Evolutionary conservation across 2,888 invertebrate genomes (phyloP), one percentile per base, ranked within the genome.

Genomic region (Ichneumoninae sp.): DNA sequence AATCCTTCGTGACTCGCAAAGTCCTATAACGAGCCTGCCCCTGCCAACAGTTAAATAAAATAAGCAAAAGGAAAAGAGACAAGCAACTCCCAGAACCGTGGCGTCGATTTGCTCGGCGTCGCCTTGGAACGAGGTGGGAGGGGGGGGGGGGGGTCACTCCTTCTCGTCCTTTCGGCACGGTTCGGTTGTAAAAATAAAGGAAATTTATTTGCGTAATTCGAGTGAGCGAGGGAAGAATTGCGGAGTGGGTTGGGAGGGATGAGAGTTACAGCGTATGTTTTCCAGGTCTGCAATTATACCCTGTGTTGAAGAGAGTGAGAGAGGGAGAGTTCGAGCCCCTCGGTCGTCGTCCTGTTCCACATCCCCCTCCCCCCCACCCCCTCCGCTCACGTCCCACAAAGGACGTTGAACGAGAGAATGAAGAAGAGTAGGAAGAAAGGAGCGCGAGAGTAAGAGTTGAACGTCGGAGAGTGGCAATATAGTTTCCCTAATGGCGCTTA

Each of bases 401-500:
- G 65, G 74, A 75, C 83, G 47, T n/a, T 77, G 73, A 77, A 63
- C 81, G 81, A 63, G 80, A 77, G 81, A 65, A 81, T 52, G 69
- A 73, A 79, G 66, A 69, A 82, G 66, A 79, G 71, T 73, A 82
- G 66, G 75, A 74, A 78, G 33, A 80, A 5, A 10, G 54, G 71
- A 33, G 40, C 10, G 60, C 47, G 60, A 69, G 65, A 57, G 47
- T 76, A 71, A 52, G 83, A 80, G 80, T 73, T 83, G 76, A 80
- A 79, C 87, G 87, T 87, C 86, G 86, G 88, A 90, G 91, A 92
- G 91, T 89, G 90, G 93, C 93, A 93, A 93, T 93, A 93, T 93
- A 93, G 93, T 93, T 93, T 92, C 91, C 91, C 91, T 93, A 93
- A 93, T 93, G 93, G 93, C 90, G 92, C 92, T 93, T 93, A 91